A percentile compares a stretch with the other conserved stretches of the same genome.
These are phyloP conservation scores for Odontophorus gujanensis DNA, from an alignment of 2,113 vertebrate species.

Conservation along the genomic window DNA sequence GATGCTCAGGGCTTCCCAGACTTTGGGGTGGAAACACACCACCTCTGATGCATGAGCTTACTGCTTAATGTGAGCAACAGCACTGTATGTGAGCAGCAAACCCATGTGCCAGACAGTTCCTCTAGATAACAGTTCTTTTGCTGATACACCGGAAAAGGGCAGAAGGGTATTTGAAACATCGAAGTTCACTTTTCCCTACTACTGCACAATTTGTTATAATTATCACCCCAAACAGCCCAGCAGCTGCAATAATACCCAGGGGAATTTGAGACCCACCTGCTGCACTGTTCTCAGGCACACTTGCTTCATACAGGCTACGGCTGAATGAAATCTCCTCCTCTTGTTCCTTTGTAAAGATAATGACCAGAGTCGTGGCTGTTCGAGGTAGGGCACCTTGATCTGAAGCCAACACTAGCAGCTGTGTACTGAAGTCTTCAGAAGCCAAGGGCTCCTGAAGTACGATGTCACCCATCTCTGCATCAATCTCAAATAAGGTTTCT, in stretches of 20 bases:
- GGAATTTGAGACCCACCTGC: conserved; percentile 77
- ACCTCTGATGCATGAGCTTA: neutral
- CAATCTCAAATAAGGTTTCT: conserved; percentile 82
- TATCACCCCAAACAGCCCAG: neutral
- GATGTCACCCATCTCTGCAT: conserved; percentile 82
- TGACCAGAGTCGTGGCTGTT: conserved; percentile 82
- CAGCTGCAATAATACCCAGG: neutral
- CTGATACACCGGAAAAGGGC: neutral
- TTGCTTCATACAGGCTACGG: conserved; percentile 78
- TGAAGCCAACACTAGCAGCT: conserved; percentile 78
- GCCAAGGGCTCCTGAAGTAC: conserved; percentile 74
- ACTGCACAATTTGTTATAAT: neutral
- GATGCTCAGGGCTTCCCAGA: neutral
- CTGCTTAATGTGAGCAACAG: neutral
- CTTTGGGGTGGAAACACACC: neutral
- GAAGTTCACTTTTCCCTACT: neutral
- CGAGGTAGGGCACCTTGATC: conserved; percentile 83
- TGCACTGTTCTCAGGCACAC: conserved; percentile 84
- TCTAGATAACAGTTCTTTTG: neutral
- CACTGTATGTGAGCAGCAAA: neutral
- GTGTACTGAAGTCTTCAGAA: conserved; percentile 76
- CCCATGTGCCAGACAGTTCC: neutral
- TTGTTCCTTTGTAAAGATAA: conserved; percentile 82
- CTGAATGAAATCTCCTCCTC: conserved; percentile 82
- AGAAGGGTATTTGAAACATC: neutral